Conservation (phyloP, 1,140 invertebrate species). For the Cydia fagiglandana region DNA sequence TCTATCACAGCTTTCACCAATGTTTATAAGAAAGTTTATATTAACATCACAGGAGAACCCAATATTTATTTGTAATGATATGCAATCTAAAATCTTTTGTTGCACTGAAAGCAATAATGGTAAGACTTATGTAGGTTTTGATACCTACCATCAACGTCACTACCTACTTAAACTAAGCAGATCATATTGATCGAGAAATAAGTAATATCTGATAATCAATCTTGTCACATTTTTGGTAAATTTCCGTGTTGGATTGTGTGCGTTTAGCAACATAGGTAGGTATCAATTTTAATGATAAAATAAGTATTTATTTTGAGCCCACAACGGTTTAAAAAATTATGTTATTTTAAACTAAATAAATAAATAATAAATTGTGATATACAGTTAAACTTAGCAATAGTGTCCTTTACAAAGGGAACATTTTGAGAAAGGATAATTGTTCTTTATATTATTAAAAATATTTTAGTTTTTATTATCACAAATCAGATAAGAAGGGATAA, state of each 20-base stretch:
- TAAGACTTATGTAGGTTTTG: slow-evolving; percentile 46
- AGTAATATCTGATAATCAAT: not conserved
- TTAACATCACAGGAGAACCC: slow-evolving; percentile 31
- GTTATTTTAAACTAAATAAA: slow-evolving; percentile 42
- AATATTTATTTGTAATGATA: slow-evolving; percentile 44
- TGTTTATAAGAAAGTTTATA: not conserved
- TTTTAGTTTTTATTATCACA: slow-evolving; percentile 64
- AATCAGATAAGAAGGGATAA: slow-evolving; percentile 51
- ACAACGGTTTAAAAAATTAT: slow-evolving; percentile 46
- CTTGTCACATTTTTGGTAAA: not conserved
- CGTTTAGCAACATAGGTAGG: slow-evolving; percentile 30
- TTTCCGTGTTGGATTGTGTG: not conserved
- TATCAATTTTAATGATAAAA: slow-evolving; percentile 36
- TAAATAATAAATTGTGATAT: slow-evolving; percentile 58
- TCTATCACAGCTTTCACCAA: not conserved
- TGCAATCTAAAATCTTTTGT: slow-evolving; percentile 53
- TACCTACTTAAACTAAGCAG: slow-evolving; percentile 64
- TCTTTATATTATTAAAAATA: slow-evolving; percentile 57
- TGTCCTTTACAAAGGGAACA: slow-evolving; percentile 44
- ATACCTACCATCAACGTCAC: slow-evolving; percentile 35
- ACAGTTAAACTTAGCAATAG: slow-evolving; percentile 48
- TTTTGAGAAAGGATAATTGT: slow-evolving; percentile 43
- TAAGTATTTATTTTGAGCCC: slow-evolving; percentile 57
- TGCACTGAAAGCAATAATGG: slow-evolving; percentile 52
- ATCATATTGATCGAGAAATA: not conserved